Evolutionary conservation across 2,113 vertebrate species (phyloP).

Genomic region (Penelope pileata): DNA sequence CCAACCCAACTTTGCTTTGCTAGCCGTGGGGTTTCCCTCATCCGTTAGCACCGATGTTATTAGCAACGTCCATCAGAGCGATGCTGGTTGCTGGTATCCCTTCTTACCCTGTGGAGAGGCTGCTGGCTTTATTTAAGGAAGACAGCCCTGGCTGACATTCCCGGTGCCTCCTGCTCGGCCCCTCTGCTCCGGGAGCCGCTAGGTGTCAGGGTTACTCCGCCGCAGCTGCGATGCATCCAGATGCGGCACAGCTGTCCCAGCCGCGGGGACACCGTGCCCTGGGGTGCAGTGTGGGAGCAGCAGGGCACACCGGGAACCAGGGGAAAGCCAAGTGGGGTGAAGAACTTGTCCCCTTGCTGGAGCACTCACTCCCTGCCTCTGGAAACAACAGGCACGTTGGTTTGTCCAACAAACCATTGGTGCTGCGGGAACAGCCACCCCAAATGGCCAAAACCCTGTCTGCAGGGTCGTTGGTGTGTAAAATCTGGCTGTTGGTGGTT

Average conservation of each 20-base stretch:
- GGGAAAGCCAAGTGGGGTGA: neutral
- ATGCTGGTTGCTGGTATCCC: accelerated
- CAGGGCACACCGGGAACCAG: neutral
- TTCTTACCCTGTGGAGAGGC: accelerated
- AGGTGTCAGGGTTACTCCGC: conserved; percentile 62
- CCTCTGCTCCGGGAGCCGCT: conserved; percentile 14
- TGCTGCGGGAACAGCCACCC: neutral
- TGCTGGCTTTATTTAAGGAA: neutral
- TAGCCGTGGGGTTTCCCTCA: neutral
- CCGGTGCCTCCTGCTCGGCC: neutral
- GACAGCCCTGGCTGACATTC: neutral
- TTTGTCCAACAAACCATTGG: neutral
- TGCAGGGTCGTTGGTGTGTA: too few species aligned
- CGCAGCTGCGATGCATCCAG: accelerated
- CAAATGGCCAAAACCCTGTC: neutral
- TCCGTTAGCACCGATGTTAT: accelerated
- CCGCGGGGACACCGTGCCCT: neutral
- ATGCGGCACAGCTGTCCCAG: conserved; percentile 30
- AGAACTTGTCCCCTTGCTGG: neutral
- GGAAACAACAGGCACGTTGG: accelerated
- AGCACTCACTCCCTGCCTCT: accelerated
- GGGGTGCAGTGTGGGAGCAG: neutral
- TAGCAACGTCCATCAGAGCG: accelerated
- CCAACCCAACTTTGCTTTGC: neutral
- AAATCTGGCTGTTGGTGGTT: neutral